phyloP scores from a whole-genome alignment of 1,140 invertebrate genomes.

The Drosophila lini region DNA sequence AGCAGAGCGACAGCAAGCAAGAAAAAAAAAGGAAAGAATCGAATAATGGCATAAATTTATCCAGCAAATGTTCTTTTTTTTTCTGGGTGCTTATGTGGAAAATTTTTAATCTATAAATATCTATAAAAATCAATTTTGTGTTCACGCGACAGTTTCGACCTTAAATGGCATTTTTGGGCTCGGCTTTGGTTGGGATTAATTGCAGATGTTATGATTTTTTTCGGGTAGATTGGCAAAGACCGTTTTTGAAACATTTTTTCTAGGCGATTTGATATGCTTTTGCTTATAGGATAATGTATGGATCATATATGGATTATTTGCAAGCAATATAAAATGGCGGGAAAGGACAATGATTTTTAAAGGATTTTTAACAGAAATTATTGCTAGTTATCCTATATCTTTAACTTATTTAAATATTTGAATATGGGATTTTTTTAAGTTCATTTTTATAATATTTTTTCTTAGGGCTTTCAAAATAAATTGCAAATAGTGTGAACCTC shows the following conservation, averaged over 20 bases:
- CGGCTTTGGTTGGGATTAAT: slow-evolving; percentile 63
- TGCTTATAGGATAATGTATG: slow-evolving; percentile 30
- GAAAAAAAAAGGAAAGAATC: slow-evolving; percentile 10
- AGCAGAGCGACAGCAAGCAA: slow-evolving; percentile 16
- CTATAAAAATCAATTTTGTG: slow-evolving; percentile 83
- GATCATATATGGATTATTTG: neutral
- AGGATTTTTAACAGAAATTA: too few species aligned
- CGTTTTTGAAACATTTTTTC: slow-evolving; percentile 67
- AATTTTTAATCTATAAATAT: slow-evolving; percentile 83
- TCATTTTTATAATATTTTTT: too few species aligned
- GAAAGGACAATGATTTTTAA: neutral
- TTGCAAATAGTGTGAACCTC: too few species aligned
- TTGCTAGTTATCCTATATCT: too few species aligned
- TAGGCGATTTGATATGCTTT: slow-evolving; percentile 60
- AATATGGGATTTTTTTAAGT: too few species aligned
- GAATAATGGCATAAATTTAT: slow-evolving; percentile 70
- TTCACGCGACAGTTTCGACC: slow-evolving; percentile 72
- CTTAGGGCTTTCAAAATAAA: neutral
- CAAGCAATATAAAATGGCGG: slow-evolving; percentile 15
- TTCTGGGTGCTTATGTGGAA: slow-evolving; percentile 74
- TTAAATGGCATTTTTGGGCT: slow-evolving; percentile 62
- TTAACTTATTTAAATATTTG: too few species aligned
- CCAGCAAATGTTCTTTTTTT: slow-evolving; percentile 64
- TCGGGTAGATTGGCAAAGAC: slow-evolving; percentile 30
- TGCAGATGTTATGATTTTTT: slow-evolving; percentile 80